Evolutionary conservation across 1,140 invertebrate species (phyloP).

Genomic region (Polyergus mexicanus): DNA sequence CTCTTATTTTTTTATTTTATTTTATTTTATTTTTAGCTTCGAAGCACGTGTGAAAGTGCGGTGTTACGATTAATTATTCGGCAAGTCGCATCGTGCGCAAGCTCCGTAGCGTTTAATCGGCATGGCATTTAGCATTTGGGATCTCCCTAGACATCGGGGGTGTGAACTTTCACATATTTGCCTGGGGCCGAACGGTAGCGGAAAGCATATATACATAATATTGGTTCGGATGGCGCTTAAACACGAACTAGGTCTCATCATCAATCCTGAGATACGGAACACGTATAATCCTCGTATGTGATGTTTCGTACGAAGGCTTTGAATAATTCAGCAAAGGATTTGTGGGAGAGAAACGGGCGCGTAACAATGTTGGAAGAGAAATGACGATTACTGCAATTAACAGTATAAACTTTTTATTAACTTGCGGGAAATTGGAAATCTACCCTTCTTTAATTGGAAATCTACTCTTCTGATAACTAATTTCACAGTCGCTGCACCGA

Average conservation of each 20-base stretch:
- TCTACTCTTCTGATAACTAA: constrained; percentile 2
- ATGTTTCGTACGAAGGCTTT: not conserved
- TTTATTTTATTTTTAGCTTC: not conserved
- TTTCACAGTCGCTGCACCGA: not conserved
- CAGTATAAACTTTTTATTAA: not conserved
- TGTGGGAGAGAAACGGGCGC: not conserved
- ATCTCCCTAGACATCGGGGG: constrained; percentile 40
- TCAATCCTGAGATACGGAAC: constrained; percentile 42
- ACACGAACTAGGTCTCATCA: constrained; percentile 45
- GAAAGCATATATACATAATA: constrained; percentile 13
- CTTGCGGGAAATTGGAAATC: constrained; percentile 8
- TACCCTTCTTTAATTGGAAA: not conserved
- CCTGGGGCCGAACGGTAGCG: not conserved
- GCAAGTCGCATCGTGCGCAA: not conserved
- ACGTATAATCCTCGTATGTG: constrained; percentile 24
- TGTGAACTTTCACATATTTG: constrained; percentile 31
- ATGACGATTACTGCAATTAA: not conserved
- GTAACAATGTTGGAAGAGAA: not conserved
- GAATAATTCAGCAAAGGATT: constrained; percentile 16
- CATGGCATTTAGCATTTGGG: constrained; percentile 10
- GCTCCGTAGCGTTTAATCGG: not conserved
- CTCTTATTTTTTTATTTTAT: not conserved
- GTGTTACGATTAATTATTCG: not conserved
- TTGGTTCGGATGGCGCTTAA: constrained; percentile 32
- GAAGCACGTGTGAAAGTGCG: not conserved